Conservation (phyloP, 2,797 vertebrate species). For the Sebastes flavidus region DNA sequence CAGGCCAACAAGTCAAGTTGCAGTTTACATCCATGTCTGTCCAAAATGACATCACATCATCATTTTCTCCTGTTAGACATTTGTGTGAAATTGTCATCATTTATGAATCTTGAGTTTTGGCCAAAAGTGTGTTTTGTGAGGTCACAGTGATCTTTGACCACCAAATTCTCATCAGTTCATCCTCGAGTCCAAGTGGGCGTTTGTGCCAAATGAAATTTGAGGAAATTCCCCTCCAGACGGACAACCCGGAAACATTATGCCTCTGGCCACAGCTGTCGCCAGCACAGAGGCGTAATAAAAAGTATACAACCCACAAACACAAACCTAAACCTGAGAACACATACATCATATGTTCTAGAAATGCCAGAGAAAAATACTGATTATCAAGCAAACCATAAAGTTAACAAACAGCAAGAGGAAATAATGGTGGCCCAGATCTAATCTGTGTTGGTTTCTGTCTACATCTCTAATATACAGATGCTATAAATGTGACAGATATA, state of each 20-base stretch:
- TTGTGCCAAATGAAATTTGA: not conserved
- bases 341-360: not conserved
- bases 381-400: not conserved
- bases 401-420: not conserved
- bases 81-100: accelerated
- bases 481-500: slow-evolving; percentile 20
- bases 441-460: not conserved
- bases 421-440: not conserved
- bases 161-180: not conserved
- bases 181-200: not conserved
- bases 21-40: too few species aligned
- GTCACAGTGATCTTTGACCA: not conserved
- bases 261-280: not conserved
- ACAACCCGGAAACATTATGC: accelerated
- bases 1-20: too few species aligned
- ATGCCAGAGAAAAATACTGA: not conserved
- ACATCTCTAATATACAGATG: slow-evolving; percentile 8
- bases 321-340: not conserved
- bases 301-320: not conserved
- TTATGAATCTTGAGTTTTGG: not conserved
- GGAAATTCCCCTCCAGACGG: not conserved
- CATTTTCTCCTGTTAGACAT: too few species aligned
- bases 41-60: too few species aligned
- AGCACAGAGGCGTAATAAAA: not conserved
- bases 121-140: not conserved